Evolutionary conservation across 2,888 invertebrate genomes (phyloP).

Genomic region (Calephelis perditalis): DNA sequence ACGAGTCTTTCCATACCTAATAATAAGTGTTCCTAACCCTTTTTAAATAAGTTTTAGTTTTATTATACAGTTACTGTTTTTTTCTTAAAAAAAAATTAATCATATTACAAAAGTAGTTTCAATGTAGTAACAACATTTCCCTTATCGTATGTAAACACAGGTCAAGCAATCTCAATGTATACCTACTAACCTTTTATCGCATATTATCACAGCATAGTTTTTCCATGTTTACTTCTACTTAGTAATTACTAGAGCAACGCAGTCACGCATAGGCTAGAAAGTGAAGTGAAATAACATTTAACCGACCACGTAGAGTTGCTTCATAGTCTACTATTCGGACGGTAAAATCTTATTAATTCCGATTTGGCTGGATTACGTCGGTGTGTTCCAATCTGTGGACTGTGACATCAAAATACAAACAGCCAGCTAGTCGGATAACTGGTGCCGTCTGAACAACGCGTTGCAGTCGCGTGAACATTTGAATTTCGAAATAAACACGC

Average conservation of each 20-base stretch:
- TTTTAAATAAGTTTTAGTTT: no score
- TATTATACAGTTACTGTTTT: no score
- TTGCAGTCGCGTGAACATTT: slow-evolving; percentile 28
- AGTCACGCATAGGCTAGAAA: slow-evolving; percentile 51
- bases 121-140: neutral
- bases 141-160: slow-evolving; percentile 10
- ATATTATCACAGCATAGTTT: slow-evolving; percentile 14
- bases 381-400: slow-evolving; percentile 55
- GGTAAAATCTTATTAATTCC: slow-evolving; percentile 47
- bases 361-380: slow-evolving; percentile 63
- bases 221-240: slow-evolving; percentile 34
- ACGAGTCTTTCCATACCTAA: no score
- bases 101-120: no score
- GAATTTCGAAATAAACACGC: slow-evolving; percentile 28
- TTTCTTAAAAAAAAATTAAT: no score
- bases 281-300: slow-evolving; percentile 47
- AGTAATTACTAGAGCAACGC: slow-evolving; percentile 36
- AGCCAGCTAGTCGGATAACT: slow-evolving; percentile 48
- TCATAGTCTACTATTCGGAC: slow-evolving; percentile 33
- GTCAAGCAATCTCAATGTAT: slow-evolving; percentile 3
- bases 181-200: slow-evolving; percentile 12
- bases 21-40: no score
- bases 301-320: slow-evolving; percentile 44
- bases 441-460: slow-evolving; percentile 35
- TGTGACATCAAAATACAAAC: slow-evolving; percentile 36